Conservation (phyloP, 2,888 invertebrate species). For the Cerceris ruficornis region DNA sequence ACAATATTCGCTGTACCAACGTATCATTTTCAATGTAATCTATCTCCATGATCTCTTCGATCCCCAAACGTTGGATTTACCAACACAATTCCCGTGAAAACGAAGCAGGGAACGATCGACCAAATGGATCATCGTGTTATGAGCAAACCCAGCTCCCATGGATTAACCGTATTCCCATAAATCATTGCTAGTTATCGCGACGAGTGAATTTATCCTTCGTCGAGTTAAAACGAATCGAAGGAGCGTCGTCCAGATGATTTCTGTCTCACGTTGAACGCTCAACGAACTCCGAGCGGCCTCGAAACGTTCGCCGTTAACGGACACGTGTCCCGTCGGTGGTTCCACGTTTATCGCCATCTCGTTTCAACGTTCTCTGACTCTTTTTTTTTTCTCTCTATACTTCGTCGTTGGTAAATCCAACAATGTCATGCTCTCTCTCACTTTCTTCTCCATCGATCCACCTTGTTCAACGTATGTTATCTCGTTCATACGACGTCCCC, state of each 20-base stretch:
- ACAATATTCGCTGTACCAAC: neutral
- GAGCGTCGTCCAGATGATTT: neutral
- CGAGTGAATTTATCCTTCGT: neutral
- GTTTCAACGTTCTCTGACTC: neutral
- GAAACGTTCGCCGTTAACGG: neutral
- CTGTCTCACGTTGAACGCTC: slow-evolving; percentile 2
- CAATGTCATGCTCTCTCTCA: neutral
- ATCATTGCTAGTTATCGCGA: neutral
- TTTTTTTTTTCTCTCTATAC: neutral
- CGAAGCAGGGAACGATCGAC: too few species aligned
- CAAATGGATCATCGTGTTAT: too few species aligned
- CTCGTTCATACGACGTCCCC: slow-evolving; percentile 13
- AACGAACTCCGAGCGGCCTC: neutral
- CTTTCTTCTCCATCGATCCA: slow-evolving; percentile 1
- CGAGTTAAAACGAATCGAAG: neutral
- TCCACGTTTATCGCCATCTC: neutral
- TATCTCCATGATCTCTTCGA: neutral
- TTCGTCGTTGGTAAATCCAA: slow-evolving; percentile 7
- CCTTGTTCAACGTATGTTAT: neutral
- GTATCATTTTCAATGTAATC: neutral
- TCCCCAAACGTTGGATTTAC: neutral
- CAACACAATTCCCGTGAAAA: neutral
- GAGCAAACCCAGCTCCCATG: too few species aligned
- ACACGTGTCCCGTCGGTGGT: neutral
- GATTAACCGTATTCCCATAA: too few species aligned